Base-by-base conservation (phyloP, 2,888 invertebrate species). In the Calephelis perditalis region DNA sequence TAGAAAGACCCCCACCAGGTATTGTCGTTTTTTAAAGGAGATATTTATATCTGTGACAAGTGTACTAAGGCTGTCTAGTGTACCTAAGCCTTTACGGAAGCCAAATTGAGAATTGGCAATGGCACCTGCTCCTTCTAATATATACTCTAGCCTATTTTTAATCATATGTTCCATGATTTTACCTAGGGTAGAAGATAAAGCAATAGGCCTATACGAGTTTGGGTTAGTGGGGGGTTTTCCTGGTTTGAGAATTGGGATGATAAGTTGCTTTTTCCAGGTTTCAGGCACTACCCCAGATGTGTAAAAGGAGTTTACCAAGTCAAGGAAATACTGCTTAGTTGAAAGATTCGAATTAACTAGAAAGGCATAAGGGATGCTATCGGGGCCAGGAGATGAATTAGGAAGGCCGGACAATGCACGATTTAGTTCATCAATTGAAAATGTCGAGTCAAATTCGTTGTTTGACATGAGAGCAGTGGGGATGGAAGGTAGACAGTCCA, bases 291-390 rank as follows among this genome's bases (percentile, higher is more conserved):
- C 6, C 1, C 68, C 65, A 10, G 37, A 26, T 0, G 7, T 7
- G 58, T 63, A 58, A 44, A 59, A 36, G 12, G n/a, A 11, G 43
- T 66, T 66, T 10, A 66, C 57, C 7, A 64, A 9, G 4, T 59
- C 40, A n/a, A 62, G 44, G 46, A 47, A 63, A 15, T 43, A 59
- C 11, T 37, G 37, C 40, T 61, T 11, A 26, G 47, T 5, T 10
- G 37, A 15, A 5, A 44, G n/a, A 26, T 12, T 35, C 0, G 57
- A 10, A 10, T 68, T 59, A 10, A 5, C 5, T 36, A 62, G 15
- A 59, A 67, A 60, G 15, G 64, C 63, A 46, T 69, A 69, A 0
- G 66, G 66, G 7, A 69, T 63, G 36, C 65, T 64, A 63, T 66
- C 67, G 40, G 44, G 57, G 1, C 68, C 64, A 5, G 68, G 67